Evolutionary conservation across 2,797 vertebrate genomes (phyloP).

Genomic region (Microcaecilia unicolor): DNA sequence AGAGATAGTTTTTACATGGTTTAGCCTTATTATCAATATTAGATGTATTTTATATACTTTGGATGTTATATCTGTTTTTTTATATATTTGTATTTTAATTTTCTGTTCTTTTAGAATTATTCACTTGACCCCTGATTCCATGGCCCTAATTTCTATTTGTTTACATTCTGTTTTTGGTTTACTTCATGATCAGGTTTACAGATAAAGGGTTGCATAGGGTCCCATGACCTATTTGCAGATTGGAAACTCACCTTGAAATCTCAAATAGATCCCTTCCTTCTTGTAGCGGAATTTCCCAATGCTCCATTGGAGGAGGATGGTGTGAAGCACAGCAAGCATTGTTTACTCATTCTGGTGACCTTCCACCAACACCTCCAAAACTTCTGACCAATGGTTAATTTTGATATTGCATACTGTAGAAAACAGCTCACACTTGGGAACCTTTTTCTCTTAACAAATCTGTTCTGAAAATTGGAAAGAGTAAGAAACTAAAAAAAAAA

Average conservation of each 20-base stretch:
- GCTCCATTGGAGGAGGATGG: constrained; percentile 87
- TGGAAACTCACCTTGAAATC: constrained; percentile 78
- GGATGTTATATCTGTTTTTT: too few relatives aligned
- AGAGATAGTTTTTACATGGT: too few relatives aligned
- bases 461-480: not conserved
- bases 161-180: too few relatives aligned
- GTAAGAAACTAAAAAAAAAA: not conserved
- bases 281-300: constrained; percentile 98
- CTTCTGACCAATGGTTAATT: constrained; percentile 95
- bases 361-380: constrained; percentile 91
- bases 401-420: not conserved
- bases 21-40: too few relatives aligned
- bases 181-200: too few relatives aligned
- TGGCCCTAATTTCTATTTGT: too few relatives aligned
- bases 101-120: too few relatives aligned
- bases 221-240: too few relatives aligned
- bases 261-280: constrained; percentile 94
- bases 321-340: constrained; percentile 83
- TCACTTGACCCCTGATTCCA: too few relatives aligned
- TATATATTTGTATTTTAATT: too few relatives aligned
- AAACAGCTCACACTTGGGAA: not conserved
- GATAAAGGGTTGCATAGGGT: too few relatives aligned
- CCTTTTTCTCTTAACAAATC: not conserved
- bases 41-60: too few relatives aligned
- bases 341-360: constrained; percentile 91